Percentiles rank a stretch among this genome's conserved stretches.
Conservation (phyloP, 2,797 vertebrate species). For the Spheniscus humboldti region DNA sequence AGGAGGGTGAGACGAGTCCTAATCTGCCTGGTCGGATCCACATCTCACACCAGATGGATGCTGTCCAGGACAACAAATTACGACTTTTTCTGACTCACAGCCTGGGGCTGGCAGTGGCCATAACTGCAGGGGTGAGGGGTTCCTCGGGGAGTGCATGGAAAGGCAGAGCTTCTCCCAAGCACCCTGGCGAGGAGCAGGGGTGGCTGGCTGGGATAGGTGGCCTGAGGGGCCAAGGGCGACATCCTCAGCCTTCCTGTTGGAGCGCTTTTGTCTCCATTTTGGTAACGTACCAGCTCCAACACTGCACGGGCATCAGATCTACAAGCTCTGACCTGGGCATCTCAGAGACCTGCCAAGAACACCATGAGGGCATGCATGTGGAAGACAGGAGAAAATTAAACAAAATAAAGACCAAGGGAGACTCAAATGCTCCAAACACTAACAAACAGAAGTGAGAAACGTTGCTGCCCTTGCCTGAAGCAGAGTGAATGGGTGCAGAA, state of each 20-base stretch:
- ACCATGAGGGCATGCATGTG: background rate
- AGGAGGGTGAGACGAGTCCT: background rate
- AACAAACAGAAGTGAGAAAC: background rate
- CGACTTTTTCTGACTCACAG: background rate
- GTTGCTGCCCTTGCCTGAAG: fast-evolving
- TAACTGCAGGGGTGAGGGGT: background rate
- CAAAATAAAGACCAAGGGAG: background rate
- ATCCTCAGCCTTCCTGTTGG: background rate
- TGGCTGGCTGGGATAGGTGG: background rate
- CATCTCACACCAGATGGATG: background rate
- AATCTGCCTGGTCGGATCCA: constrained; percentile 8
- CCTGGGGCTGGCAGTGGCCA: background rate
- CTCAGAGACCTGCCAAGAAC: background rate
- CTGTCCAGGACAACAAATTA: background rate
- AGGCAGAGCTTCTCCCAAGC: background rate
- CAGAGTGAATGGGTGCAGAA: background rate
- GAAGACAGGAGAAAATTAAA: background rate
- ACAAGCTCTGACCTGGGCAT: background rate
- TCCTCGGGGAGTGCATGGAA: fast-evolving
- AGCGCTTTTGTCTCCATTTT: background rate
- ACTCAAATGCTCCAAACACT: background rate
- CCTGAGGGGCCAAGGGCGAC: background rate
- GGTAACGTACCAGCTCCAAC: background rate
- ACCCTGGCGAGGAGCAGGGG: background rate
- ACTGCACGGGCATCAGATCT: background rate